Conservation (phyloP, 2,888 invertebrate species). For the Mythimna impura region DNA sequence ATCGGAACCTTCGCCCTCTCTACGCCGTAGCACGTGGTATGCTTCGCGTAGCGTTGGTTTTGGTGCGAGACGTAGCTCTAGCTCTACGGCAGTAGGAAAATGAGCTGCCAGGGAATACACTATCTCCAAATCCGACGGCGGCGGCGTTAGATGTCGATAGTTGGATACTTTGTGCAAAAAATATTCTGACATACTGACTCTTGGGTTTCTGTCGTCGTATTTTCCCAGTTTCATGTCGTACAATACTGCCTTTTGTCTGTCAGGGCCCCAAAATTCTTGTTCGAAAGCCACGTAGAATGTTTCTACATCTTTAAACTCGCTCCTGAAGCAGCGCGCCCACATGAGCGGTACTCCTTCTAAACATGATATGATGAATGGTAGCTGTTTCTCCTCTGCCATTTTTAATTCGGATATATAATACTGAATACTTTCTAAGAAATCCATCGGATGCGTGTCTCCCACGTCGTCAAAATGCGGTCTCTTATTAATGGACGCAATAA, state of each 20-base stretch:
- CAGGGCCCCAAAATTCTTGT: slow-evolving; percentile 87
- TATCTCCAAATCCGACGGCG: slow-evolving; percentile 87
- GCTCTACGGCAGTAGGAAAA: slow-evolving; percentile 86
- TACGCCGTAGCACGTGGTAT: slow-evolving; percentile 84
- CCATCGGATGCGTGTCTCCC: slow-evolving; percentile 86
- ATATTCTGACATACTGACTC: slow-evolving; percentile 87
- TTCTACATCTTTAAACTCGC: slow-evolving; percentile 81
- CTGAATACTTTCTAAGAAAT: slow-evolving; percentile 84
- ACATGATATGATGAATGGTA: slow-evolving; percentile 85
- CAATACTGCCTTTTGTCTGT: slow-evolving; percentile 84
- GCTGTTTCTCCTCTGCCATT: slow-evolving; percentile 82
- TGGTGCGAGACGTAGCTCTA: slow-evolving; percentile 86
- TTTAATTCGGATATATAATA: slow-evolving; percentile 85
- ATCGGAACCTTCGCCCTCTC: slow-evolving; percentile 85
- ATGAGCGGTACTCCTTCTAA: slow-evolving; percentile 85
- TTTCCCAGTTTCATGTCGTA: slow-evolving; percentile 88
- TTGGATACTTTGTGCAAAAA: slow-evolving; percentile 87
- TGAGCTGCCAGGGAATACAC: slow-evolving; percentile 87
- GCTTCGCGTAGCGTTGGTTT: slow-evolving; percentile 87
- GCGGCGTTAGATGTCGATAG: slow-evolving; percentile 84
- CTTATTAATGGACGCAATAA: slow-evolving; percentile 83
- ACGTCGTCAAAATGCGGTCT: slow-evolving; percentile 86
- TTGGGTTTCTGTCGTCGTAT: slow-evolving; percentile 80
- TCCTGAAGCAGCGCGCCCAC: slow-evolving; percentile 87
- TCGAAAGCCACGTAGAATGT: slow-evolving; percentile 84